Conservation (phyloP, 2,113 vertebrate genomes). For the Oreochromis niloticus region DNA sequence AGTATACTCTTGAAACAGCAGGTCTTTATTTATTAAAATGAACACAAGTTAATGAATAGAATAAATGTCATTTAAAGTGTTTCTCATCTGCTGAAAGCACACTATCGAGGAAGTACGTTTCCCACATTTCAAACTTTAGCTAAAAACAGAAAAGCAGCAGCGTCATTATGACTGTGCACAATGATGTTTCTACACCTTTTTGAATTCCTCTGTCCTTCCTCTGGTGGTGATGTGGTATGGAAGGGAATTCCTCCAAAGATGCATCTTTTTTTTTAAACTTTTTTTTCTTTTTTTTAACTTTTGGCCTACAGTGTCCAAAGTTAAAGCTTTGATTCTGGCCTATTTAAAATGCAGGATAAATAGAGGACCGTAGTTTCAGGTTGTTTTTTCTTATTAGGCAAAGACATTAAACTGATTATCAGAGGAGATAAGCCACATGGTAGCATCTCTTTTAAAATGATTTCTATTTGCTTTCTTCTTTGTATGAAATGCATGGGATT, state of each 20-base stretch:
- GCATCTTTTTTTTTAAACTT: background rate
- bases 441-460: background rate
- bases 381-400: background rate
- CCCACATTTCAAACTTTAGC: background rate
- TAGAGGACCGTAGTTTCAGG: background rate
- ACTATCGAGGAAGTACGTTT: background rate
- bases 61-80: background rate
- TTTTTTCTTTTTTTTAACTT: background rate
- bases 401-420: background rate
- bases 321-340: background rate
- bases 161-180: background rate
- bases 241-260: background rate
- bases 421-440: background rate
- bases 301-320: background rate
- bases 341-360: background rate
- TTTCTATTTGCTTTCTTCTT: background rate
- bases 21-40: background rate
- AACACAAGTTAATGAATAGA: background rate
- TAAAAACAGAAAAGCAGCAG: background rate
- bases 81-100: background rate
- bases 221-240: background rate
- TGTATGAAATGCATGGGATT: background rate
- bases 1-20: background rate
- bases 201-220: background rate
- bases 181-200: background rate